Percentiles rank a stretch among this genome's conserved stretches.
phyloP scores from a whole-genome alignment of 2,888 invertebrate genomes.

The Andrena chrysosceles region DNA sequence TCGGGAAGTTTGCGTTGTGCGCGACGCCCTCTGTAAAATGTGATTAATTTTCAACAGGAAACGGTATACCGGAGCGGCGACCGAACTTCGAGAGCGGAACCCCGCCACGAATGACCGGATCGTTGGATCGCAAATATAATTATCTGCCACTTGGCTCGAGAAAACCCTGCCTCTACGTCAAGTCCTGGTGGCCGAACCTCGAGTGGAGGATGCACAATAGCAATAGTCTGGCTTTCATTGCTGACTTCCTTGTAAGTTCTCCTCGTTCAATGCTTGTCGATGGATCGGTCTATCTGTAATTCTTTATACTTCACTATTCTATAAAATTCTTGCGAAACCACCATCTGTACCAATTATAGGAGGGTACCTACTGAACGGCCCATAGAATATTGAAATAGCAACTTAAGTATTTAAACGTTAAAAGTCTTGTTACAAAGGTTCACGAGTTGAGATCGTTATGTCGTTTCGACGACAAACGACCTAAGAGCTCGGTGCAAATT shows the following conservation, averaged over 20 bases:
- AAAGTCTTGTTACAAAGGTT: not conserved
- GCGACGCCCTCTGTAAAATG: constrained; percentile 6
- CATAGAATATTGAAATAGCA: no score
- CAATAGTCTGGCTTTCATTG: constrained; percentile 89
- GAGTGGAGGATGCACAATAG: constrained; percentile 89
- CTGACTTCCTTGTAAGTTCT: constrained; percentile 87
- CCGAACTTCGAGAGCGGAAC: constrained; percentile 81
- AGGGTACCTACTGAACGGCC: no score
- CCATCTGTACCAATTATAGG: no score
- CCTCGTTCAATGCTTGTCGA: not conserved
- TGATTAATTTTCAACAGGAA: constrained; percentile 74
- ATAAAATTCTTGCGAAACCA: no score
- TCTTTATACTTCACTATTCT: no score
- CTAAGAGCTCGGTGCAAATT: not conserved
- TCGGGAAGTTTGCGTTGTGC: constrained; percentile 13
- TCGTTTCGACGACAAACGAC: not conserved
- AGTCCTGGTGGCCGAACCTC: constrained; percentile 88
- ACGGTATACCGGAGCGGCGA: constrained; percentile 60
- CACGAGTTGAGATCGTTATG: not conserved
- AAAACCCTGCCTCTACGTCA: constrained; percentile 89
- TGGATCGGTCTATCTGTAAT: not conserved
- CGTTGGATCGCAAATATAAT: constrained; percentile 85
- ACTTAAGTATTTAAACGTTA: not conserved
- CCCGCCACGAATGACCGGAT: constrained; percentile 83
- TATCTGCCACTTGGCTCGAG: constrained; percentile 85